phyloP scores from a whole-genome alignment of 2,113 vertebrate genomes.

The Neogale vison region DNA sequence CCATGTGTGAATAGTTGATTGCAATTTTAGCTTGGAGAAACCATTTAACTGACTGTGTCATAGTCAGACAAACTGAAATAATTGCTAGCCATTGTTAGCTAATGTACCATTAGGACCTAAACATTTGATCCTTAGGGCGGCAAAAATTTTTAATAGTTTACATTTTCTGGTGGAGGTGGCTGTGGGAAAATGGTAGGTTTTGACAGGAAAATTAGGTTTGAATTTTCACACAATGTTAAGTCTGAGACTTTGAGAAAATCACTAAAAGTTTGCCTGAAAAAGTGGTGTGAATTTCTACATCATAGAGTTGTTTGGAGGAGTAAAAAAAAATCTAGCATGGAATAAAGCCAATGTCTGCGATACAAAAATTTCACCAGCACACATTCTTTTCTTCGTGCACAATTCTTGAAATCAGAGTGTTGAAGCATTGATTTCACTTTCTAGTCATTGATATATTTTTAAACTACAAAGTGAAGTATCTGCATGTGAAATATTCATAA shows the following conservation, averaged over 20 bases:
- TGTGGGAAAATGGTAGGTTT: not conserved
- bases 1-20: slow-evolving; percentile 18
- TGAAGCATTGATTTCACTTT: not conserved
- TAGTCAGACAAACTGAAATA: slow-evolving; percentile 43
- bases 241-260: slow-evolving; percentile 1
- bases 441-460: not conserved
- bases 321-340: not conserved
- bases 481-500: not conserved
- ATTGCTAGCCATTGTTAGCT: slow-evolving; percentile 48
- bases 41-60: slow-evolving; percentile 26
- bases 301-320: not conserved
- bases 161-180: not conserved
- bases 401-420: slow-evolving; percentile 36
- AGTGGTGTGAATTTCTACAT: not conserved
- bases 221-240: not conserved
- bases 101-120: not conserved
- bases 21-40: slow-evolving; percentile 42
- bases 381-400: not conserved
- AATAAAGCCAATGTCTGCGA: not conserved
- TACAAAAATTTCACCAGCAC: not conserved
- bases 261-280: slow-evolving; percentile 24
- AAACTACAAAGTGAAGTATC: slow-evolving; percentile 24
- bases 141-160: not conserved
- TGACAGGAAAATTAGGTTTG: not conserved
- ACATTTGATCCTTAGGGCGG: not conserved